phyloP scores from a whole-genome alignment of 2,888 invertebrate genomes.

The Ecliptopera silaceata region DNA sequence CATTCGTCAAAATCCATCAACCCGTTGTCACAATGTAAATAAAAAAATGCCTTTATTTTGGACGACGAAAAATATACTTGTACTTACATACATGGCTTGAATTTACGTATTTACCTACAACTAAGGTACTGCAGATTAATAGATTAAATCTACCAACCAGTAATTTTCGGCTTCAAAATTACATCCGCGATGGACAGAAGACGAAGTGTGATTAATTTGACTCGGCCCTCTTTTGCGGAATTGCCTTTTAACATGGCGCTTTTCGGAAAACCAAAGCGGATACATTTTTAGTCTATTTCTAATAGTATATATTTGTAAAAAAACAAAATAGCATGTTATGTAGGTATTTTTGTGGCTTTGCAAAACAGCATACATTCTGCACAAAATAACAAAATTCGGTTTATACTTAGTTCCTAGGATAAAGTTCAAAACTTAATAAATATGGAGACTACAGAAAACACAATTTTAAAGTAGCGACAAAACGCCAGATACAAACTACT shows the following conservation, averaged over 20 bases:
- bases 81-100: too few species aligned
- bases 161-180: conserved; percentile 21
- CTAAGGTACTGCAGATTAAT: not conserved
- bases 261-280: conserved; percentile 21
- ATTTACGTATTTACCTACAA: not conserved
- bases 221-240: conserved; percentile 34
- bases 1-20: not conserved
- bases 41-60: not conserved
- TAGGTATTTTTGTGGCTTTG: too few species aligned
- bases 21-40: not conserved
- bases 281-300: not conserved
- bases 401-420: too few species aligned
- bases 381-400: too few species aligned
- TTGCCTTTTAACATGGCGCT: conserved; percentile 33
- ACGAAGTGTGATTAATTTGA: conserved; percentile 41
- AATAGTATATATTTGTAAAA: not conserved
- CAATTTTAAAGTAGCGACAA: conserved; percentile 18
- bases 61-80: too few species aligned
- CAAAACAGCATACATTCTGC: too few species aligned
- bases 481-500: conserved; percentile 11
- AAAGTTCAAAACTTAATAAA: too few species aligned
- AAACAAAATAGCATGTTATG: not conserved
- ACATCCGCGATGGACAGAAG: conserved; percentile 36
- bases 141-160: conserved; percentile 3
- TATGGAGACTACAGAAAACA: not conserved